phyloP scores from a whole-genome alignment of 2,113 vertebrate species.

The Narcine bancroftii region DNA sequence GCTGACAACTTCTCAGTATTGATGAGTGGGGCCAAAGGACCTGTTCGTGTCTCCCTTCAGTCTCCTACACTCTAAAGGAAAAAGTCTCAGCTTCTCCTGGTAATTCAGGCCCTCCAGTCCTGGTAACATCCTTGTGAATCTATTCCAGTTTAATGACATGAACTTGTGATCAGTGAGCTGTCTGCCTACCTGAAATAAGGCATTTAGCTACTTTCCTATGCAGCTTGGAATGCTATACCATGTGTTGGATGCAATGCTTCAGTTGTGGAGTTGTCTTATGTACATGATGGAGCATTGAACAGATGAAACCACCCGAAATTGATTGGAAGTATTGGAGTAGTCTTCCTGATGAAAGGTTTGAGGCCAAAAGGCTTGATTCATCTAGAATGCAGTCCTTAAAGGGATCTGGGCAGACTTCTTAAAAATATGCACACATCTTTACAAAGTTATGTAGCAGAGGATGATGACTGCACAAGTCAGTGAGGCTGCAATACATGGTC shows the following conservation, averaged over 20 bases:
- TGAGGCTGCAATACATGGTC: too few species aligned
- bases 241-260: background rate
- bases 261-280: background rate
- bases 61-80: too few species aligned
- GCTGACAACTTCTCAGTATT: too few species aligned
- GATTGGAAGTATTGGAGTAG: background rate
- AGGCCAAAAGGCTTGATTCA: background rate
- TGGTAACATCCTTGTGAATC: too few species aligned
- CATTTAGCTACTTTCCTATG: background rate
- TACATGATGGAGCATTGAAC: background rate
- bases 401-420: background rate
- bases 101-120: too few species aligned
- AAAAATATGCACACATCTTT: background rate
- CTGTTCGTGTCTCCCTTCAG: too few species aligned
- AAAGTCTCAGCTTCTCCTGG: too few species aligned
- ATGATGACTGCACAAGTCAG: too few species aligned
- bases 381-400: background rate
- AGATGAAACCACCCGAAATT: background rate
- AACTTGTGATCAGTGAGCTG: background rate
- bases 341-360: background rate
- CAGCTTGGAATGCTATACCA: background rate
- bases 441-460: background rate
- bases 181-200: background rate
- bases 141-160: too few species aligned
- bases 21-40: too few species aligned